Percentiles rank a stretch among this genome's conserved stretches.
Conservation (phyloP, 2,113 vertebrate genomes). For the Eupsittula cactorum region DNA sequence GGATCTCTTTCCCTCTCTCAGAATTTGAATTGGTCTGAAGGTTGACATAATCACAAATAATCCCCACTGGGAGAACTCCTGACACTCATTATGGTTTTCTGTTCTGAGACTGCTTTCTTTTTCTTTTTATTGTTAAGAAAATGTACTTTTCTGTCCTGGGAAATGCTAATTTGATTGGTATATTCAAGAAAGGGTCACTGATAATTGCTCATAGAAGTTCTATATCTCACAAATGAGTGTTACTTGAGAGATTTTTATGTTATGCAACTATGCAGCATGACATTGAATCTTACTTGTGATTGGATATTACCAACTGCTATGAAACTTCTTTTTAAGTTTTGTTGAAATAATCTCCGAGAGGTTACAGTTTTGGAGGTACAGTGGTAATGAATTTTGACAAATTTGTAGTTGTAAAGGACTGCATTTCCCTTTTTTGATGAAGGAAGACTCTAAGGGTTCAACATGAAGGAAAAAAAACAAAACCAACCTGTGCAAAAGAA, state of each 20-base stretch:
- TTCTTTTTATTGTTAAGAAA: not conserved
- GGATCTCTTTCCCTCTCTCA: not conserved
- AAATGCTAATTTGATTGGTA: slow-evolving; percentile 25
- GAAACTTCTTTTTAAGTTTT: not conserved
- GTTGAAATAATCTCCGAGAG: not conserved
- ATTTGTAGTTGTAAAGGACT: not conserved
- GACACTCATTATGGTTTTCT: slow-evolving; percentile 30
- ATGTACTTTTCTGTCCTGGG: not conserved
- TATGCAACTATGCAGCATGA: not conserved
- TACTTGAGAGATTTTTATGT: not conserved
- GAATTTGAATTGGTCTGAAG: slow-evolving; percentile 24
- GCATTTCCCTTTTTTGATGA: not conserved
- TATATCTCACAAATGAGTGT: not conserved
- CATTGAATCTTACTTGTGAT: not conserved
- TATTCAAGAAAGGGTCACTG: not conserved
- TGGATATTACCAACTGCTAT: not conserved
- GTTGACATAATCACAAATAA: slow-evolving; percentile 53
- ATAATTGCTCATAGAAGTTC: not conserved
- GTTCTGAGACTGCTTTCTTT: not conserved
- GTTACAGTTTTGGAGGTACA: not conserved
- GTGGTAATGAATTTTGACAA: slow-evolving; percentile 26
- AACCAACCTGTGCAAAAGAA: not conserved
- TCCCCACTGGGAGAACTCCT: slow-evolving; percentile 10
- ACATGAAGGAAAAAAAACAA: not conserved
- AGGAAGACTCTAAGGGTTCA: not conserved